Conservation (phyloP, 2,888 invertebrate species). For the Drosophila kambysellisi region DNA sequence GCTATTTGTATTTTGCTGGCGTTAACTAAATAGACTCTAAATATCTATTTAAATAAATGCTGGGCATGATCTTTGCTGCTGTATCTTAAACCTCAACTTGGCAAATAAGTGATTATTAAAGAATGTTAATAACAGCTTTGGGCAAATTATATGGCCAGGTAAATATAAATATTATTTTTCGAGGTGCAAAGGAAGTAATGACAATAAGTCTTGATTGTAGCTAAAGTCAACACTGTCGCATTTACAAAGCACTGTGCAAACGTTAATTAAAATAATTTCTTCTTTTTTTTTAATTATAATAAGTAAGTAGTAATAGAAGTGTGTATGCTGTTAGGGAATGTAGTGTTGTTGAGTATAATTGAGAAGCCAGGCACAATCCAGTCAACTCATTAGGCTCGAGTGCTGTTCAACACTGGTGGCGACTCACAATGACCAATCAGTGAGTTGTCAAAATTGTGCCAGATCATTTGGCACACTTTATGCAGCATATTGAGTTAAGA, state of each 20-base stretch:
- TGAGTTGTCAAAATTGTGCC: conserved; percentile 24
- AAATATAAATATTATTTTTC: background rate
- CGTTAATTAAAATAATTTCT: background rate
- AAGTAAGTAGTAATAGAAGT: too few relatives aligned
- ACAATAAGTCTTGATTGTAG: background rate
- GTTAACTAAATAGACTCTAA: conserved; percentile 4
- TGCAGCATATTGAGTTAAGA: background rate
- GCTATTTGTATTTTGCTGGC: background rate
- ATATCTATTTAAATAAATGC: conserved; percentile 4
- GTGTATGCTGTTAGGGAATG: background rate
- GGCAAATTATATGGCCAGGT: conserved; percentile 9
- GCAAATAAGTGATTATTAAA: conserved; percentile 14
- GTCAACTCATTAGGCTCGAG: conserved; percentile 27
- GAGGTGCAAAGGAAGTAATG: background rate
- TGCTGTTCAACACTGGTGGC: background rate
- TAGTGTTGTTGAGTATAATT: conserved; percentile 6
- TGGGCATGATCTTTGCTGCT: conserved; percentile 3
- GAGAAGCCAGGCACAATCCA: conserved; percentile 1
- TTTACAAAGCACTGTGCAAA: background rate
- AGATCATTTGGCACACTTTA: conserved; percentile 21
- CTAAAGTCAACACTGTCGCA: background rate
- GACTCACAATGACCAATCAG: conserved; percentile 36
- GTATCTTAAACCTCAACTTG: conserved; percentile 1
- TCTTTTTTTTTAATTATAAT: background rate
- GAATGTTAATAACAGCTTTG: conserved; percentile 10